phyloP scores from a whole-genome alignment of 92 coral and sea anemone species.

The Palythoa heliodiscus region DNA sequence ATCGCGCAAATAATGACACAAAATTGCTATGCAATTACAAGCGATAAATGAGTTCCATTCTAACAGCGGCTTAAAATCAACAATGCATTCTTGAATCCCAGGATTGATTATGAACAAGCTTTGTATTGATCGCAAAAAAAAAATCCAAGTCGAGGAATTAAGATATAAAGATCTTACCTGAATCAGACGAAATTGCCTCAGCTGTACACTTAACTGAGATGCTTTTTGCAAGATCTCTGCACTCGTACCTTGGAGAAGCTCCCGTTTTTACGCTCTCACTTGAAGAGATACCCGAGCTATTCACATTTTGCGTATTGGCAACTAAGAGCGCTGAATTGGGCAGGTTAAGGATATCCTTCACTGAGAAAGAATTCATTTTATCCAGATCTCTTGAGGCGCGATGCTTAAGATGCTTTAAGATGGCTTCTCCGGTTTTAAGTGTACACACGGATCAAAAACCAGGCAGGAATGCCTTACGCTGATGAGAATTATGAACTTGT shows the following conservation, averaged over 20 bases:
- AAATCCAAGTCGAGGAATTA: slow-evolving; percentile 25
- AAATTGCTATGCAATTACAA: slow-evolving; percentile 44
- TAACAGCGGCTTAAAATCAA: slow-evolving; percentile 42
- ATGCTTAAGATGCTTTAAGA: slow-evolving; percentile 73
- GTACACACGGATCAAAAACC: slow-evolving; percentile 83
- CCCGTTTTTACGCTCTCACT: slow-evolving; percentile 74
- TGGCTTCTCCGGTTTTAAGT: slow-evolving; percentile 86
- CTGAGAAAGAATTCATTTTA: slow-evolving; percentile 95
- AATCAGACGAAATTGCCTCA: slow-evolving; percentile 41
- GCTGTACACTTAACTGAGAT: slow-evolving; percentile 37
- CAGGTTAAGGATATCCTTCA: slow-evolving; percentile 88
- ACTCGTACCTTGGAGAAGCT: slow-evolving; percentile 53
- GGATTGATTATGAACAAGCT: slow-evolving; percentile 37
- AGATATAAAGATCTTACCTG: slow-evolving; percentile 25
- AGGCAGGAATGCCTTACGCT: slow-evolving; percentile 88
- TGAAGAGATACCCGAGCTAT: slow-evolving; percentile 78
- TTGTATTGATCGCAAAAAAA: slow-evolving; percentile 35
- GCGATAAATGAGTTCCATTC: slow-evolving; percentile 47
- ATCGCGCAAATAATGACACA: slow-evolving; percentile 35
- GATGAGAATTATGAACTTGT: slow-evolving; percentile 87
- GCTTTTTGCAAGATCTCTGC: slow-evolving; percentile 32
- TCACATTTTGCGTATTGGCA: slow-evolving; percentile 63
- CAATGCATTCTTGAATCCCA: slow-evolving; percentile 48
- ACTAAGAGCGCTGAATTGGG: slow-evolving; percentile 84
- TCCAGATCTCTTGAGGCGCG: slow-evolving; percentile 50